These are phyloP conservation scores for Thelaira solivaga DNA, from an alignment of 2,888 invertebrate species.

Conservation along the genomic window DNA sequence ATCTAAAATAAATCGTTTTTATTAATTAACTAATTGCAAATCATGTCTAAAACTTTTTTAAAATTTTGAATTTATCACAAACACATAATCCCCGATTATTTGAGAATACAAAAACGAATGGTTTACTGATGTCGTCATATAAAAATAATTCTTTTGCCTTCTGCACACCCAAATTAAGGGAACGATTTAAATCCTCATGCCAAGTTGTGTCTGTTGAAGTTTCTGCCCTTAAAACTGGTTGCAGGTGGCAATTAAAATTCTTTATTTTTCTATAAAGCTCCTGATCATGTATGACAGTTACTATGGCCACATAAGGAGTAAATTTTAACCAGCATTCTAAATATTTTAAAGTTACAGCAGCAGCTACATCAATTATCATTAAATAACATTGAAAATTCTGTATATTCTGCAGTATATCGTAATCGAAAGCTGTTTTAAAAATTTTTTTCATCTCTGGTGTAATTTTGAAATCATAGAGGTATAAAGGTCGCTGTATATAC, in stretches of 20 bases:
- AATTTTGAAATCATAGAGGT: conserved; percentile 61
- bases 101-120: conserved; percentile 69
- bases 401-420: conserved; percentile 65
- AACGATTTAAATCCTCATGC: conserved; percentile 67
- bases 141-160: conserved; percentile 64
- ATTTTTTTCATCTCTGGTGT: conserved; percentile 52
- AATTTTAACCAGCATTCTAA: conserved; percentile 71
- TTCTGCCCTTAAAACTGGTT: conserved; percentile 65
- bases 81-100: conserved; percentile 66
- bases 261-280: conserved; percentile 65
- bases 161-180: conserved; percentile 62
- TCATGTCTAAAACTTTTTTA: conserved; percentile 57
- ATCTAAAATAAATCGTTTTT: too few relatives aligned
- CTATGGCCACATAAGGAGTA: conserved; percentile 66
- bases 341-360: conserved; percentile 63
- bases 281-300: conserved; percentile 67
- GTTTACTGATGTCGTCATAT: conserved; percentile 58
- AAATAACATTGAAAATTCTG: conserved; percentile 66
- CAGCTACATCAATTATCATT: conserved; percentile 69
- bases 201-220: conserved; percentile 64
- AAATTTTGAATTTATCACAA: conserved; percentile 67
- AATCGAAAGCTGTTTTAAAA: conserved; percentile 66
- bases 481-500: conserved; percentile 65
- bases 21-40: too few relatives aligned
- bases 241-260: conserved; percentile 63